A percentile compares a stretch with the other conserved stretches of the same genome.
Conservation (phyloP, 2,113 vertebrate species). For the Okapia johnstoni region DNA sequence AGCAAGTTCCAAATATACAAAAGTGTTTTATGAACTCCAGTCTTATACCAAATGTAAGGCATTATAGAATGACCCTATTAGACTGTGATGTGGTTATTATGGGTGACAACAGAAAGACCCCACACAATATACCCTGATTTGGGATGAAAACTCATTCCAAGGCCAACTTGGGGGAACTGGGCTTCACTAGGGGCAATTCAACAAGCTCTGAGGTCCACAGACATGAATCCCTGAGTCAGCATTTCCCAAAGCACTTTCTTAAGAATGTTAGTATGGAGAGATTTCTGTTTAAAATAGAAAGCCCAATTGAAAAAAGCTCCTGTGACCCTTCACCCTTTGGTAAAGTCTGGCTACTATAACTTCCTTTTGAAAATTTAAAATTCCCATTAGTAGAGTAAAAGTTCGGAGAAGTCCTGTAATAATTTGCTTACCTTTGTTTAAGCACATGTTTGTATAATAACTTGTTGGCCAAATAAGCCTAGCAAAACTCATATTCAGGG, state of each 20-base stretch:
- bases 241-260: background rate
- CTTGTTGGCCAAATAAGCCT: background rate
- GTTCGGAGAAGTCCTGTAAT: background rate
- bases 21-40: background rate
- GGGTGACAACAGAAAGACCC: background rate
- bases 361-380: background rate
- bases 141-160: background rate
- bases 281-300: background rate
- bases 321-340: background rate
- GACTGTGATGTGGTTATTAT: background rate
- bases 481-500: background rate
- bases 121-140: background rate
- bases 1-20: background rate
- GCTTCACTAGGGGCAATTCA: background rate
- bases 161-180: background rate
- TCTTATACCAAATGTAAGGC: background rate
- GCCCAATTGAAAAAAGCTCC: background rate
- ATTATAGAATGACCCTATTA: background rate
- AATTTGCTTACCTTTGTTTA: background rate
- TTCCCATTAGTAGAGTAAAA: background rate
- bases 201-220: background rate
- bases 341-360: background rate
- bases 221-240: background rate
- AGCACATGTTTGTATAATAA: background rate
- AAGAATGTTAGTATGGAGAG: background rate